These are phyloP conservation scores for Tetragnatha montana DNA, from an alignment of 2,888 invertebrate genomes.

Conservation along the genomic window DNA sequence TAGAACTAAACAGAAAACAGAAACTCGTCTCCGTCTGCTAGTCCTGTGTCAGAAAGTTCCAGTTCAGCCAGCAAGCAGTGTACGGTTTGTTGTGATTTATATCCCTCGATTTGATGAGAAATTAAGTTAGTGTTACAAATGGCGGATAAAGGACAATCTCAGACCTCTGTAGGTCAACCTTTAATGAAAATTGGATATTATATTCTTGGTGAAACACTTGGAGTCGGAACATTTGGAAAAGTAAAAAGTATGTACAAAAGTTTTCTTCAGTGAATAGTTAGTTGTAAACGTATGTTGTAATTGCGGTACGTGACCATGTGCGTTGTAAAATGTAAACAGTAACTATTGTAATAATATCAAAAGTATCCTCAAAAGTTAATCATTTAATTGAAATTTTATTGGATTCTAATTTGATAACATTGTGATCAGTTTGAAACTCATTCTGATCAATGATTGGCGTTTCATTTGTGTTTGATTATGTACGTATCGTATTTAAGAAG, in stretches of 20 bases:
- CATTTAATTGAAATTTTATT: not conserved
- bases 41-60: too few species aligned
- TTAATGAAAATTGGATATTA: conserved; percentile 98
- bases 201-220: conserved; percentile 92
- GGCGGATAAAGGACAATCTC: conserved; percentile 72
- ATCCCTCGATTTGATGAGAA: not conserved
- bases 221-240: conserved; percentile 99
- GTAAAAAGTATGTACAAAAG: conserved; percentile 87
- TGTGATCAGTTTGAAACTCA: not conserved
- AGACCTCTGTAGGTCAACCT: conserved; percentile 71
- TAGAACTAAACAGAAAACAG: too few species aligned
- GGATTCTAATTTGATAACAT: not conserved
- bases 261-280: not conserved
- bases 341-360: not conserved
- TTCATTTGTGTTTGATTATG: not conserved
- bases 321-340: conserved; percentile 62
- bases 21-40: too few species aligned
- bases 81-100: conserved; percentile 16
- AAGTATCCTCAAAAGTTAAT: not conserved
- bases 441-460: not conserved
- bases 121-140: conserved; percentile 67
- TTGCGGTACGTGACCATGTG: conserved; percentile 45
- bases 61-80: not conserved
- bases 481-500: not conserved
- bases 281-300: not conserved